These are phyloP conservation scores for Eugnorisma glareosa DNA, from an alignment of 2,888 invertebrate genomes.

Conservation along the genomic window DNA sequence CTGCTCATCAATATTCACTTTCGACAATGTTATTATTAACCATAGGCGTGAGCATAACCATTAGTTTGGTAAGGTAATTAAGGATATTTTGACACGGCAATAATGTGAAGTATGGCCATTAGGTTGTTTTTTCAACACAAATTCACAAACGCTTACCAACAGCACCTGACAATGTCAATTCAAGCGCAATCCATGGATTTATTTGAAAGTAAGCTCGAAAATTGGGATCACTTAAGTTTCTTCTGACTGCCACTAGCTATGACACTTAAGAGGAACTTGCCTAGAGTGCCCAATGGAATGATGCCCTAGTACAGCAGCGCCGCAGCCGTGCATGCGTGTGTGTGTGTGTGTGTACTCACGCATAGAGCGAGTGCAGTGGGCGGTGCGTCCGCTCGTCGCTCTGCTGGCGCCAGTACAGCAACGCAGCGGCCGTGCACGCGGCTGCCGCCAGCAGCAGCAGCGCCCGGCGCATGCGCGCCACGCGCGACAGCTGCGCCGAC, in stretches of 20 bases:
- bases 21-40: too few species aligned
- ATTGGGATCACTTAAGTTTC: neutral
- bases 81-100: too few species aligned
- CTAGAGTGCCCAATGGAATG: neutral
- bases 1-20: too few species aligned
- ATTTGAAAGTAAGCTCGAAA: neutral
- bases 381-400: conserved; percentile 82
- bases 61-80: too few species aligned
- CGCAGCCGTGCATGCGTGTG: conserved; percentile 70
- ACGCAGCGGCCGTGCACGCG: conserved; percentile 90
- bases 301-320: too few species aligned
- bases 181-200: too few species aligned
- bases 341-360: conserved; percentile 64
- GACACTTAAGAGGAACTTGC: neutral
- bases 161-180: too few species aligned
- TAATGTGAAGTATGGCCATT: too few species aligned
- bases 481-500: conserved; percentile 89
- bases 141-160: too few species aligned
- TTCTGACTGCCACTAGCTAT: neutral
- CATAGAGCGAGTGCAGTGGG: conserved; percentile 79
- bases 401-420: conserved; percentile 92
- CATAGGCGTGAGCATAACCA: too few species aligned
- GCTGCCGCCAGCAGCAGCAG: conserved; percentile 89
- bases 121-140: too few species aligned
- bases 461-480: conserved; percentile 90